Conservation (phyloP, 2,888 invertebrate genomes). For the Papilio protenor region DNA sequence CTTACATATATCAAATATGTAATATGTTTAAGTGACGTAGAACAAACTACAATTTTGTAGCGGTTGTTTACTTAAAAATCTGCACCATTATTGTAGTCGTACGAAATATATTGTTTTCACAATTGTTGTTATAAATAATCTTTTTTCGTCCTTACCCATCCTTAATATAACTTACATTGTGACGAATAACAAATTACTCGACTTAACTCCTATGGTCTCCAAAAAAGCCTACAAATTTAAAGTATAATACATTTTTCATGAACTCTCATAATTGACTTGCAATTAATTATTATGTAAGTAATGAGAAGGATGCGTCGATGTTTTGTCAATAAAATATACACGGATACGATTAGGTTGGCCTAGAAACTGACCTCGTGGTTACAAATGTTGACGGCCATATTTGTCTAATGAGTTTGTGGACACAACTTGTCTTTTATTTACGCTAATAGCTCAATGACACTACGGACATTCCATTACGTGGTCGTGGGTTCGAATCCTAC, state of each 20-base stretch:
- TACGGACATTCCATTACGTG: neutral
- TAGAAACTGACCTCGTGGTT: constrained; percentile 18
- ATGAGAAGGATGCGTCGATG: neutral
- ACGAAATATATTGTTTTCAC: constrained; percentile 17
- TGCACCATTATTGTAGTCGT: constrained; percentile 20
- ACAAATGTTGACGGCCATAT: constrained; percentile 2
- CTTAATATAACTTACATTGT: neutral
- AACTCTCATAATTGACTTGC: neutral
- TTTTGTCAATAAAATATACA: neutral
- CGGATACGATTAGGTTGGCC: constrained; percentile 11
- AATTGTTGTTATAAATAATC: neutral
- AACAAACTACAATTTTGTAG: constrained; percentile 11
- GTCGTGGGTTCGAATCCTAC: neutral
- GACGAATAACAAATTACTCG: no score
- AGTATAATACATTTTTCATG: neutral
- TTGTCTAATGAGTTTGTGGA: neutral
- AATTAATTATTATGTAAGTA: neutral
- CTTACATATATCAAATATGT: neutral
- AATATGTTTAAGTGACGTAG: neutral
- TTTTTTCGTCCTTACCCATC: neutral
- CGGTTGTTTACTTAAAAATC: constrained; percentile 11
- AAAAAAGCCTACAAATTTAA: neutral
- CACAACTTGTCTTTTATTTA: neutral
- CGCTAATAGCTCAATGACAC: neutral
- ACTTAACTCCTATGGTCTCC: no score